Percentiles rank a stretch among this genome's conserved stretches.
Conservation (phyloP, 2,888 invertebrate species). For the Clepsis dumicolana region DNA sequence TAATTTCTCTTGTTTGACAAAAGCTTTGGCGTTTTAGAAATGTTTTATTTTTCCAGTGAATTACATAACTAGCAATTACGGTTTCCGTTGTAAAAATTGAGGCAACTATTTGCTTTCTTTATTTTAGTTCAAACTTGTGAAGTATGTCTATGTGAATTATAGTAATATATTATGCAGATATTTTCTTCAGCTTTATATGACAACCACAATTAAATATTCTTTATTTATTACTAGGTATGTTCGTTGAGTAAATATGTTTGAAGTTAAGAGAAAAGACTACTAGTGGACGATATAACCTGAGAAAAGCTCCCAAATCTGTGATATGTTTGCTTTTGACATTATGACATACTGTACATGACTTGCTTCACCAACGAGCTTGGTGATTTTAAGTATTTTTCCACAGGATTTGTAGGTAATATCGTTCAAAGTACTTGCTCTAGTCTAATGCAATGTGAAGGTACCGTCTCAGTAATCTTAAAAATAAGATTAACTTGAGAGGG, state of each 20-base stretch:
- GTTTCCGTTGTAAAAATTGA: conserved; percentile 11
- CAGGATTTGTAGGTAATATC: not conserved
- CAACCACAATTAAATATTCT: no score
- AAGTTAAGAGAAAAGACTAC: conserved; percentile 41
- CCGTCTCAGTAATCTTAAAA: conserved; percentile 78
- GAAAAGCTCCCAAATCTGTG: not conserved
- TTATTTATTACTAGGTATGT: not conserved
- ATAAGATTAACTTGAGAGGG: conserved; percentile 80
- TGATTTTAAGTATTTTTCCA: not conserved
- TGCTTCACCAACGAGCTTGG: not conserved
- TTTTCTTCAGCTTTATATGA: conserved; percentile 1
- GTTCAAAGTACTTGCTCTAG: not conserved
- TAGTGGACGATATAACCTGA: not conserved
- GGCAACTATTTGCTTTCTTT: not conserved
- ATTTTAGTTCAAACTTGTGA: not conserved
- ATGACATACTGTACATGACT: not conserved
- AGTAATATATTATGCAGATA: not conserved
- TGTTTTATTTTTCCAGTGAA: conserved; percentile 46
- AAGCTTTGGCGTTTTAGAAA: conserved; percentile 52
- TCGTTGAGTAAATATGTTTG: conserved; percentile 41
- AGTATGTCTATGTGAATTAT: conserved; percentile 30
- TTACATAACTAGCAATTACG: not conserved
- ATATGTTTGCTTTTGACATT: not conserved
- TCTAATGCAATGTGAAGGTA: conserved; percentile 56
- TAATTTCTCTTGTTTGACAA: conserved; percentile 67